Conservation (phyloP, 2,888 invertebrate species). For the Athetis lepigone region DNA sequence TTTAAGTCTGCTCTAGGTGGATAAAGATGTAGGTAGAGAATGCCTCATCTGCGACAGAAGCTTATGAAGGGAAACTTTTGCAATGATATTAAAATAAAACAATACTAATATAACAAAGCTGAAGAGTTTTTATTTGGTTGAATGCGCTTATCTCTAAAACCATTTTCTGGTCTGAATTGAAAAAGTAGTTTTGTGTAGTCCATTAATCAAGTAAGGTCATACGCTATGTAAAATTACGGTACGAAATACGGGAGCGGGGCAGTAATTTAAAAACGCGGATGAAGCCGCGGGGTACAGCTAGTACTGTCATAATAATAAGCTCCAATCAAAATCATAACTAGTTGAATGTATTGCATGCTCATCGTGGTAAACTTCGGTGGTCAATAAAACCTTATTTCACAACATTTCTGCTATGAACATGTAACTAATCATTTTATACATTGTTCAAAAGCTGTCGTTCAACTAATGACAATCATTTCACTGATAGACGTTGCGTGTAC, state of each 20-base stretch:
- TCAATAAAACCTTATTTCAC: slow-evolving; percentile 31
- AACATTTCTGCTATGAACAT: slow-evolving; percentile 15
- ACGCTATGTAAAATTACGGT: no score
- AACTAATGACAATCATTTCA: slow-evolving; percentile 30
- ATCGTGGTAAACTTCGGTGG: not conserved
- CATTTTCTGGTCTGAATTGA: no score
- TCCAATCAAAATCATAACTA: slow-evolving; percentile 1
- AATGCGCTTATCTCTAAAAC: no score
- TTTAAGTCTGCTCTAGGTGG: not conserved
- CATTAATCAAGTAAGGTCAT: no score
- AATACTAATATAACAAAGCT: no score
- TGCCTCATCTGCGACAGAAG: no score
- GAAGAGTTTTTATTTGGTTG: no score
- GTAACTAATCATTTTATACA: not conserved
- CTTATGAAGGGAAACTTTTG: not conserved
- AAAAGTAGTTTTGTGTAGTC: no score
- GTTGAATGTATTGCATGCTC: not conserved
- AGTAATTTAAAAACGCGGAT: no score
- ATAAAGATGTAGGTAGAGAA: not conserved
- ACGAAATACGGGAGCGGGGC: no score
- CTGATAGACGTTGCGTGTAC: not conserved
- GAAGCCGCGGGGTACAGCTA: no score
- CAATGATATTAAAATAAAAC: no score
- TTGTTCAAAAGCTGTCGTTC: slow-evolving; percentile 1
- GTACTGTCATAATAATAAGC: not conserved